Evolutionary conservation across 2,888 invertebrate species (phyloP), one percentile per base, ranked within the genome.

Genomic region (Germaria angustata): DNA sequence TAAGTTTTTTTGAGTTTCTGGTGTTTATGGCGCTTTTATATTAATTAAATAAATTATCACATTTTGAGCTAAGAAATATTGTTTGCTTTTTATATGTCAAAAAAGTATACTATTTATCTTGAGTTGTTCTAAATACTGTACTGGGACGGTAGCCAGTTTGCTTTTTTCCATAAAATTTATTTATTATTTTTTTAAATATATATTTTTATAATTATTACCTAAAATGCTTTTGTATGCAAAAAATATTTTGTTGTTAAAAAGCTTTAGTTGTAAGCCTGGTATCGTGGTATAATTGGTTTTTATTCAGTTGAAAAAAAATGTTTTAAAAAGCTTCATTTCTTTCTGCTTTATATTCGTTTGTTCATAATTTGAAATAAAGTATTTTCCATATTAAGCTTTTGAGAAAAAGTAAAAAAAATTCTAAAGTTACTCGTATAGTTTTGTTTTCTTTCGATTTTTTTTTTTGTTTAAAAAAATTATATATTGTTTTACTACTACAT

Each of bases 71-170:
- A 82, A 82, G 69, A 79, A 81, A 82, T 65, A 24, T 69, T 81
- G 28, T 71, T 68, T 77, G 13, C 4, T 46, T 46, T 32, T 49
- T 53, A 53, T 71, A 57, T 46, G 51, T 65, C 49, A 41, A 77
- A 59, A 71, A 72, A 59, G 65, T 79, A 66, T 79, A 73, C 72
- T 63, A 66, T 59, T 71, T 71, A 49, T 53, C 63, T 82, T 82
- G 82, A 82, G 82, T 82, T 82, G 82, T 66, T 82, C 75, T 71
- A 82, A 79, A 79, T 82, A 79, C 79, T 71, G 71, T 79, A 82
- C 73, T 71, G 72, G 82, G 82, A 82, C 82, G 82, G 82, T 82
- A 82, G 71, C 82, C 82, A 82, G 82, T 79, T 82, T 71, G 63
- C 63, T 49, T 66, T 49, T 41, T 77, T 51, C 49, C 28, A 55